phyloP scores from a whole-genome alignment of 2,113 vertebrate species.

The Mohoua ochrocephala region DNA sequence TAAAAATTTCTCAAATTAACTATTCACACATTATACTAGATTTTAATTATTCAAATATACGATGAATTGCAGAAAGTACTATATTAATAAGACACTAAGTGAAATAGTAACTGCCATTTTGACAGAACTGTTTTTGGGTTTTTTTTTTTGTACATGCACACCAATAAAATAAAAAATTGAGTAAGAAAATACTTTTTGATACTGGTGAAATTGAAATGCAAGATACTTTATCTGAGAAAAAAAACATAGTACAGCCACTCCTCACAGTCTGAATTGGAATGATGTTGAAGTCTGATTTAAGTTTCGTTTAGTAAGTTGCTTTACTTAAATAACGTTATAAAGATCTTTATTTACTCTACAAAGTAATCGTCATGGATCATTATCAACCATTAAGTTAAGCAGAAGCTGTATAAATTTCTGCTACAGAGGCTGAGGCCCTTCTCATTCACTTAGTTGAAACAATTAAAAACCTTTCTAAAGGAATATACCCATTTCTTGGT shows the following conservation, averaged over 20 bases:
- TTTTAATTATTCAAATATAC: neutral
- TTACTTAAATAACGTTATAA: neutral
- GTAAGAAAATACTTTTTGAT: neutral
- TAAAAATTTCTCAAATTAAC: neutral
- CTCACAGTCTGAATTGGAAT: neutral
- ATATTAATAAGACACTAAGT: neutral
- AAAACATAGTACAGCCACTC: neutral
- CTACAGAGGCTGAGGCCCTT: neutral
- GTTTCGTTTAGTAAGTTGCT: neutral
- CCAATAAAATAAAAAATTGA: neutral
- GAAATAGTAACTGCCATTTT: neutral
- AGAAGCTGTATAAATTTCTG: neutral
- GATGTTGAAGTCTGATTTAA: neutral
- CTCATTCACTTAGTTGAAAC: neutral
- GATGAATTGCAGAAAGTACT: neutral
- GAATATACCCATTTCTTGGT: neutral
- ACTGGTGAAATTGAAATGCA: neutral
- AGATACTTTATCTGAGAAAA: neutral
- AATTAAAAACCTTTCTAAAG: neutral
- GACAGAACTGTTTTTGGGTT: neutral
- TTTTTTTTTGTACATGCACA: neutral
- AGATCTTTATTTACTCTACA: neutral
- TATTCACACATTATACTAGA: neutral
- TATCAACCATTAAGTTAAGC: neutral
- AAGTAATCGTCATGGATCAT: neutral